These are phyloP conservation scores for Protosalanx chinensis DNA, from an alignment of 2,797 vertebrate genomes.

Conservation along the genomic window DNA sequence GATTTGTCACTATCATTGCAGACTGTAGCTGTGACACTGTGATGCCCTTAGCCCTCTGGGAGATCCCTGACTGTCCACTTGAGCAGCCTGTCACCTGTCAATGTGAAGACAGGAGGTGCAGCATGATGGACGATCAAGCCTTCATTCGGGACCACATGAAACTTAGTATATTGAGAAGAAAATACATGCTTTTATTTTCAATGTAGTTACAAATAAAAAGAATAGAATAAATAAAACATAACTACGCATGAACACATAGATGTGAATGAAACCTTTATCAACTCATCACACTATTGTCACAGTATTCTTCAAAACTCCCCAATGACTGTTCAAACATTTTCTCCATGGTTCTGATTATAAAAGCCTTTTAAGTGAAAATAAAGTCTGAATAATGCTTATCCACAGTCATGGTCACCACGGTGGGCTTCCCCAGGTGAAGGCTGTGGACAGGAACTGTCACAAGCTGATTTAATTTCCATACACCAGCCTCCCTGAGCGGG, in stretches of 20 bases:
- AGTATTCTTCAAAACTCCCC: background rate
- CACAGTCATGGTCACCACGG: conserved; percentile 58
- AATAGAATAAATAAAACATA: background rate
- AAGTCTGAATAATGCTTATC: conserved; percentile 61
- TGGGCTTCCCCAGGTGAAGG: conserved; percentile 53
- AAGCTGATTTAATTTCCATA: conserved; percentile 68
- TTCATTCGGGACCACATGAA: background rate
- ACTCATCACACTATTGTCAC: background rate
- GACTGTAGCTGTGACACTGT: background rate
- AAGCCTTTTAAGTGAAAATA: conserved; percentile 39
- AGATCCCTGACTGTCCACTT: background rate
- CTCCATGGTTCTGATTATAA: conserved; percentile 2
- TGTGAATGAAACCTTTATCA: background rate
- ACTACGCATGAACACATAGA: background rate
- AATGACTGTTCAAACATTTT: background rate
- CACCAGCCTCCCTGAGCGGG: conserved; percentile 43
- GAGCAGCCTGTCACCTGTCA: background rate
- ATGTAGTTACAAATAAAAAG: too few relatives aligned
- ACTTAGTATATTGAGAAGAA: background rate
- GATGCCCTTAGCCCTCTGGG: background rate
- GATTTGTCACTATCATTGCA: conserved; percentile 7
- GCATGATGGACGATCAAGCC: background rate
- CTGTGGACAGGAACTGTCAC: conserved; percentile 63
- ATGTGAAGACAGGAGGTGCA: background rate
- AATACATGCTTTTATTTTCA: background rate